phyloP scores from a whole-genome alignment of 1,140 invertebrate species.

The Pogonus chalceus region DNA sequence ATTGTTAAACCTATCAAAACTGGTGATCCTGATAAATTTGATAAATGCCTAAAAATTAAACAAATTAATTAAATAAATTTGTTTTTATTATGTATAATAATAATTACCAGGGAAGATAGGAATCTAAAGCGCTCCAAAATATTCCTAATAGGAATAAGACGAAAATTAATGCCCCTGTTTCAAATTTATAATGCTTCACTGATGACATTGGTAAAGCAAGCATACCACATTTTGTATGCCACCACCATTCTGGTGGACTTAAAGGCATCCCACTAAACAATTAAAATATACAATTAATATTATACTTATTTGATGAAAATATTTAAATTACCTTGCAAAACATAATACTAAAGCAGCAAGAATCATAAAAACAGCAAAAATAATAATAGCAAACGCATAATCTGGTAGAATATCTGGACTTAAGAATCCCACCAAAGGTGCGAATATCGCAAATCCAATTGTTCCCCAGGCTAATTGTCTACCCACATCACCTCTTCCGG shows the following conservation, averaged over 20 bases:
- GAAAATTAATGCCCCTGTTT: slow-evolving; percentile 55
- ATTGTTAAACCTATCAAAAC: slow-evolving; percentile 55
- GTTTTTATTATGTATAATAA: not conserved
- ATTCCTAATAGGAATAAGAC: slow-evolving; percentile 60
- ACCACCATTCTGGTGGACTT: slow-evolving; percentile 71
- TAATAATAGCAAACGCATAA: slow-evolving; percentile 38
- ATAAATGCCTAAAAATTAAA: slow-evolving; percentile 44
- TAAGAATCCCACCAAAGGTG: slow-evolving; percentile 53
- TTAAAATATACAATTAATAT: slow-evolving; percentile 8
- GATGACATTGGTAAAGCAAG: slow-evolving; percentile 61
- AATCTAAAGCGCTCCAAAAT: slow-evolving; percentile 69
- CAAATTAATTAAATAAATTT: not conserved
- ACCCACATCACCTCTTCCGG: slow-evolving; percentile 67
- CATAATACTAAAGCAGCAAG: slow-evolving; percentile 54
- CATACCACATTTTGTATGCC: slow-evolving; percentile 67
- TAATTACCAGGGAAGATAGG: slow-evolving; percentile 54
- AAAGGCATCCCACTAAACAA: slow-evolving; percentile 56
- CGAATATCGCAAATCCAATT: slow-evolving; percentile 58
- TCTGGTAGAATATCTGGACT: slow-evolving; percentile 25
- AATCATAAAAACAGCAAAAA: slow-evolving; percentile 50
- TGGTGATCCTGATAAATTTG: slow-evolving; percentile 44
- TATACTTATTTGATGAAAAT: not conserved
- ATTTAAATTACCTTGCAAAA: slow-evolving; percentile 42
- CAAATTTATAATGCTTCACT: slow-evolving; percentile 58
- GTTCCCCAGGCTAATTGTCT: slow-evolving; percentile 68